phyloP scores from a whole-genome alignment of 53 echinoderm and acorn worm species.

The Echinarachnius parma region DNA sequence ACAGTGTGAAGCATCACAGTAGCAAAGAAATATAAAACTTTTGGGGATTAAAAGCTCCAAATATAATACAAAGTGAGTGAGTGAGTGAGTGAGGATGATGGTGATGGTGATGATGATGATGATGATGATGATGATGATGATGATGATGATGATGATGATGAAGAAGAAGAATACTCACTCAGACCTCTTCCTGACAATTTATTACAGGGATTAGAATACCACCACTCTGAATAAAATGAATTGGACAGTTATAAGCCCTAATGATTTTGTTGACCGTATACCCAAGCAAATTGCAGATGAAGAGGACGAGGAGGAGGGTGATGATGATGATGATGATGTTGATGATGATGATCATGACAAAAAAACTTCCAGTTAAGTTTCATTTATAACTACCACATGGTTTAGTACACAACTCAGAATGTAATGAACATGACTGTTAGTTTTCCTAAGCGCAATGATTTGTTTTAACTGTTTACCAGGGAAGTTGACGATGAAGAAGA shows the following conservation, averaged over 20 bases:
- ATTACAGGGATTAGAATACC: no score
- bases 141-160: conserved; percentile 1
- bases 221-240: not conserved
- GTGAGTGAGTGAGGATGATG: not conserved
- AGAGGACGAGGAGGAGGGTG: conserved; percentile 60
- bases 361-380: no score
- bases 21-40: no score
- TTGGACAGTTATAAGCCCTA: conserved; percentile 39
- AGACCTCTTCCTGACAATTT: no score
- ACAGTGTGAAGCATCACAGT: no score
- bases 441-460: no score
- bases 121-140: conserved; percentile 1
- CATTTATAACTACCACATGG: no score
- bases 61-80: no score
- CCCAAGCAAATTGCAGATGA: conserved; percentile 69
- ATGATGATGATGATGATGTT: conserved; percentile 31
- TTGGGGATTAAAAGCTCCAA: no score
- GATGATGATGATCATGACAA: not conserved
- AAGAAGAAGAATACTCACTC: not conserved
- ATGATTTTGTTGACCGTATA: conserved; percentile 80
- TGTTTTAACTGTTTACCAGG: conserved; percentile 78
- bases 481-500: conserved; percentile 68
- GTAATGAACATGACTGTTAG: no score
- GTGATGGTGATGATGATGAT: not conserved
- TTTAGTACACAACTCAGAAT: no score